Evolutionary conservation across 2,888 invertebrate genomes (phyloP).

Genomic region (Melanostoma mellinum): DNA sequence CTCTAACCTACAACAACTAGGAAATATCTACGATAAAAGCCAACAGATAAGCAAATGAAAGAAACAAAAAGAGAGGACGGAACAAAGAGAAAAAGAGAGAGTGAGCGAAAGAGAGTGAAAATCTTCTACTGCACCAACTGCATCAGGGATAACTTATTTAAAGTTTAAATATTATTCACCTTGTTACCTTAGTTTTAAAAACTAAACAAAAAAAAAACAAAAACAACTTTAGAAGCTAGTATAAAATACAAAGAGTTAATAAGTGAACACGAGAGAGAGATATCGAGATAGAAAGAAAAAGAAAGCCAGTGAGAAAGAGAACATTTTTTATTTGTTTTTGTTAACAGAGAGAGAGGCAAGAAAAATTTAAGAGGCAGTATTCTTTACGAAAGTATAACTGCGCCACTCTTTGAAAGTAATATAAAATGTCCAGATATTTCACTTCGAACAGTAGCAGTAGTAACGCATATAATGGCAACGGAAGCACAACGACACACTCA

Average conservation of each 20-base stretch:
- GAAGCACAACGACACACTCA: conserved; percentile 74
- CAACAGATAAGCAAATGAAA: not conserved
- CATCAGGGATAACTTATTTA: conserved; percentile 68
- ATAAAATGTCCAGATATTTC: conserved; percentile 71
- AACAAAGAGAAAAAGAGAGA: conserved; percentile 11
- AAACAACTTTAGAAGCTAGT: conserved; percentile 67
- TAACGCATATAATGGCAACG: conserved; percentile 72
- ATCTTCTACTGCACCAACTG: conserved; percentile 66
- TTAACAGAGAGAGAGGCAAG: not conserved
- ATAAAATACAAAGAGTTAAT: conserved; percentile 70
- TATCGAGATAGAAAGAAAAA: conserved; percentile 18
- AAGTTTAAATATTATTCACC: conserved; percentile 62
- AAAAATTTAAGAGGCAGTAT: conserved; percentile 49
- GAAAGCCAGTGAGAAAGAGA: conserved; percentile 6
- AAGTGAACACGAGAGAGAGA: conserved; percentile 46
- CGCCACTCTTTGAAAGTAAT: conserved; percentile 27
- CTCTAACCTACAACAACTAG: conserved; percentile 41
- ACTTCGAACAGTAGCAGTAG: conserved; percentile 68
- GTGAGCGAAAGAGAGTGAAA: conserved; percentile 7
- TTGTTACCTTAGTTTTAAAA: conserved; percentile 73
- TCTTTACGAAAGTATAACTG: conserved; percentile 43
- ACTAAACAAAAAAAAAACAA: conserved; percentile 52
- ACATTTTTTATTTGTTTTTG: conserved; percentile 18
- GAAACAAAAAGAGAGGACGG: conserved; percentile 8
- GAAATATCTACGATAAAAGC: conserved; percentile 50